These are phyloP conservation scores for Rissa tridactyla DNA, from an alignment of 2,113 vertebrate species.

Conservation along the genomic window DNA sequence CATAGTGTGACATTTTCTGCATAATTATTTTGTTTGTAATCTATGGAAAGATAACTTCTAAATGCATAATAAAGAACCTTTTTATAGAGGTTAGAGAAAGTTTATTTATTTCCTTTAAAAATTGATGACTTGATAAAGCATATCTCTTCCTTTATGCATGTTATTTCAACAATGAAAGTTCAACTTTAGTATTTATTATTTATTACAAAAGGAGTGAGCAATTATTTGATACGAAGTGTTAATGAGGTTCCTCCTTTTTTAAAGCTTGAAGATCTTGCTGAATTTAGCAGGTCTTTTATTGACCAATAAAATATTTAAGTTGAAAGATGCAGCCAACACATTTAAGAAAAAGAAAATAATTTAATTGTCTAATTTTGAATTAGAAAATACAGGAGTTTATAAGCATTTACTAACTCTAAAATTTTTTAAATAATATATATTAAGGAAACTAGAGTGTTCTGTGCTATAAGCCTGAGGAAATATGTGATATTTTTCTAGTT, in stretches of 20 bases:
- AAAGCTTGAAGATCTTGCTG: neutral
- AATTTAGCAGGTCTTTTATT: neutral
- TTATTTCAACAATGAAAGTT: neutral
- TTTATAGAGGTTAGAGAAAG: neutral
- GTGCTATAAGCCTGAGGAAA: neutral
- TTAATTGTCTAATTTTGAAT: neutral
- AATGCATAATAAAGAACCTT: neutral
- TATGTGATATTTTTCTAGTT: neutral
- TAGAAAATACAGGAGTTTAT: neutral
- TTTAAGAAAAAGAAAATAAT: neutral
- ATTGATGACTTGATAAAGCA: neutral
- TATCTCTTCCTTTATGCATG: neutral
- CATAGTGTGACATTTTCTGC: neutral
- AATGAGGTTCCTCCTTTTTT: neutral
- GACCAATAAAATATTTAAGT: neutral
- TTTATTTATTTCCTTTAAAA: conserved; percentile 22
- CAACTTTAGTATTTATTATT: conserved; percentile 31
- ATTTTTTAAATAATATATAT: neutral
- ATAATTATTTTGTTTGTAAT: neutral
- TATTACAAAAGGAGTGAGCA: neutral
- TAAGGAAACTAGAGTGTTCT: neutral
- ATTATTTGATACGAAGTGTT: neutral
- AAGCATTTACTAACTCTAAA: neutral
- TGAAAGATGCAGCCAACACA: neutral
- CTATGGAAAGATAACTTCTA: neutral